Evolutionary conservation across 2,888 invertebrate species (phyloP), one percentile per base, ranked within the genome.

Genomic region (Amblyjoppa proteus): DNA sequence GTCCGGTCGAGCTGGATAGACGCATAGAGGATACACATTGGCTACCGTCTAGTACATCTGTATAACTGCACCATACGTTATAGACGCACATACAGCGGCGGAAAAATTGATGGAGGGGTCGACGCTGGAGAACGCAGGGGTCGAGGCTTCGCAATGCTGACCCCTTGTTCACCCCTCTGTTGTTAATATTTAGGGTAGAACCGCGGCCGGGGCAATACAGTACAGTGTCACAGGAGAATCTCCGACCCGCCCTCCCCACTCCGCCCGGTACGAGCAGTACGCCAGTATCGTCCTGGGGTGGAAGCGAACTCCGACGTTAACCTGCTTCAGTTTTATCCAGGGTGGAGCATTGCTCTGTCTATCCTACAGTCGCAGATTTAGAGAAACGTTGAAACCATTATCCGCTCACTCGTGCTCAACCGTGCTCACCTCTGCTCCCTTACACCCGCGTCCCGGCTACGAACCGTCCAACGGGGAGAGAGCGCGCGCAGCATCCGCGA

Each of bases 141-240:
- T 82, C 87, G 89, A 88, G 89, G 89, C 91, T 90, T 90, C 87
- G 88, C 20, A 38, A 56, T 84, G 89, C 87, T 91, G 92, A 92
- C 92, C 92, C 92, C 90, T 90, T 25, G 91, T 90, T 90, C 91
- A 85, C 91, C 91, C 90, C 90, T 90, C 64, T 66, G 25, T 91
- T 92, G 93, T 92, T 93, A 92, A 93, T 92, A 92, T 92, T 92
- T 92, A 93, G 93, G 92, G 93, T 92, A 91, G 90, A 89, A 88
- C 86, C 89, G 89, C 89, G 88, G 89, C 90, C 87, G 89, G 90
- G 90, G 92, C 92, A 92, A 92, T 91, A 20, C 58, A 41, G 25
- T 51, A 38, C 45, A 64, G 71, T 71, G 71, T 41, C 13, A 66
- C 58, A 28, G 58, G 13, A 58, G 58, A 58, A 11, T 49, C 58